Base-by-base conservation (phyloP, 2,113 vertebrate species). In the Pagrus major region DNA sequence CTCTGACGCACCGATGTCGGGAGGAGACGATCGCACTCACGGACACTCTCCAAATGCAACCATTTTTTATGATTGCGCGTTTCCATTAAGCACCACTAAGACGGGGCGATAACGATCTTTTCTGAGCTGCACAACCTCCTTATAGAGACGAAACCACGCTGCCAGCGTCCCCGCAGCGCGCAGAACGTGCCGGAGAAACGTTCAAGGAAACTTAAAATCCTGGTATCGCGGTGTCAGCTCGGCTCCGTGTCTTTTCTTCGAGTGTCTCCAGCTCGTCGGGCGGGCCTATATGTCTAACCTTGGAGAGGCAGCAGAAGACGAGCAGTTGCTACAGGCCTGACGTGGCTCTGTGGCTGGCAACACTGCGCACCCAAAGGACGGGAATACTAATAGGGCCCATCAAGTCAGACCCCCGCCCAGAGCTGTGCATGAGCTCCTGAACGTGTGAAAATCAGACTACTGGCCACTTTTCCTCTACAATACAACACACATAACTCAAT, bases 331-430 rank as follows among this genome's bases (percentile, higher is more conserved):
- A 92, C 92, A 95, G 92, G 94, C 90, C 95, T 96, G 96, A 96
- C 96, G 96, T 95, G 92, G 93, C 84, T 90, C 81, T 74, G 94
- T 94, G 89, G 93, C 74, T 90, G 89, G 78, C 85, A 88, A 91
- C 91, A 91, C 89, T 81, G 94, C 94, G 90, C 94, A 93, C 94
- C 93, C 95, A 95, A 96, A 95, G 94, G 95, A 95, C 88, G 71
- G 88, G 93, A 94, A 94, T 94, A 95, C 93, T 94, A 95, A 95
- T 94, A 93, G 85, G 90, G 93, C 91, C 92, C 70, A 78, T 91
- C 90, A 90, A 90, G 79, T 71, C 90, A 87, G 56, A 75, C 87
- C 92, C 88, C 88, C 82, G 56, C 80, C 83, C 79, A 52, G 70
- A 75, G 75, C 71, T 39, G 27, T 21, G 14, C 25, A 39, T 60